Evolutionary conservation across 2,888 invertebrate genomes (phyloP).

Genomic region (Cephus runcator): DNA sequence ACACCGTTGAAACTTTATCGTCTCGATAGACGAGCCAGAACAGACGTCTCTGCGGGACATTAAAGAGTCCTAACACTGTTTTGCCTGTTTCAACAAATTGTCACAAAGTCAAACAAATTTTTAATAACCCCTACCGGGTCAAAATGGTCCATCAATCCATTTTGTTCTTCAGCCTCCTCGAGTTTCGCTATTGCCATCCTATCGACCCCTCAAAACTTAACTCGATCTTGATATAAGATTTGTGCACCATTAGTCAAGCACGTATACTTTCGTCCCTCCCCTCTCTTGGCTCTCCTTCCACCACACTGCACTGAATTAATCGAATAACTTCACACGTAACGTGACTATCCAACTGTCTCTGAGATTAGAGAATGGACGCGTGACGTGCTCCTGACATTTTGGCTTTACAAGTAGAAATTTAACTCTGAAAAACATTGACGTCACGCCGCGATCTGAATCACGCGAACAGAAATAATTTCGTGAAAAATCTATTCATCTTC

Average conservation of each 20-base stretch:
- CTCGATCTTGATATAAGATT: neutral
- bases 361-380: neutral
- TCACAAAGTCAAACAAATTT: neutral
- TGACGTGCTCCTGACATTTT: neutral
- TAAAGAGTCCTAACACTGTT: neutral
- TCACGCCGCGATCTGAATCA: neutral
- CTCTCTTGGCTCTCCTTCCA: neutral
- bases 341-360: neutral
- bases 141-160: neutral
- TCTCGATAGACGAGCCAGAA: neutral
- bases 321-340: neutral
- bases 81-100: neutral
- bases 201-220: neutral
- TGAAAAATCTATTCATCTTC: neutral
- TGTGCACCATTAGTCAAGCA: neutral
- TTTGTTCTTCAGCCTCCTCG: neutral
- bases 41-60: neutral
- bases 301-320: neutral
- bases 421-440: neutral
- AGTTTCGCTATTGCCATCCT: neutral
- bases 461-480: neutral
- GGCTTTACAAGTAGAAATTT: neutral
- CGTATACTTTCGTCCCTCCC: neutral
- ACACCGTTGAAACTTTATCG: conserved; percentile 7
- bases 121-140: neutral